Evolutionary conservation across 2,113 vertebrate species (phyloP).

Genomic region (Calyptomena viridis): DNA sequence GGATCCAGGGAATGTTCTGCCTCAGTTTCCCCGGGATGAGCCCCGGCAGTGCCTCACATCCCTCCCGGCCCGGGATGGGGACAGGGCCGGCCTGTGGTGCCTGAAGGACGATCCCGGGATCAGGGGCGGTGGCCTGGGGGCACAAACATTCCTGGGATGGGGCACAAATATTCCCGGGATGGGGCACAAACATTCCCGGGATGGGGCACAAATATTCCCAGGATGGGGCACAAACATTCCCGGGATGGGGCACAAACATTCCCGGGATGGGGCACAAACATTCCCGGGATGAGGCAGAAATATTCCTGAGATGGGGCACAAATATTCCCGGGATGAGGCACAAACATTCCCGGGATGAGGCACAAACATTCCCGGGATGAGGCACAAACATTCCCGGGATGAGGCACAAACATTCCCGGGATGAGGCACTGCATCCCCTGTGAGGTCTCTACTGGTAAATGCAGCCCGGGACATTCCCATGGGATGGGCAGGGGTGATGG

Average conservation of each 20-base stretch:
- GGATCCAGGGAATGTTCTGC: accelerated
- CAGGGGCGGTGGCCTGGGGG: neutral
- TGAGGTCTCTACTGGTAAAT: accelerated
- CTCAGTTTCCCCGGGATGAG: neutral
- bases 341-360: accelerated
- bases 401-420: too few species aligned
- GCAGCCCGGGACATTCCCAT: accelerated
- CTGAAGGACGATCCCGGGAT: accelerated
- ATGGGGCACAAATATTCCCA: too few species aligned
- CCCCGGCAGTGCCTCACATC: neutral
- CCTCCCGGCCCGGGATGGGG: accelerated
- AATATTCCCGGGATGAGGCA: accelerated
- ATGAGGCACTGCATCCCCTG: accelerated
- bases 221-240: accelerated
- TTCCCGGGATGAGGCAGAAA: too few species aligned
- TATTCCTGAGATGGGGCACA: too few species aligned
- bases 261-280: accelerated
- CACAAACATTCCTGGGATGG: accelerated
- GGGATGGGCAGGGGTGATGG: neutral
- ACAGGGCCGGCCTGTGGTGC: accelerated
- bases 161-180: accelerated
- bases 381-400: too few species aligned
- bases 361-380: accelerated
- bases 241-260: too few species aligned
- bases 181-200: accelerated